Evolutionary conservation across 2,888 invertebrate species (phyloP), one percentile per base, ranked within the genome.

Genomic region (Poecilobothrus nobilitatus): DNA sequence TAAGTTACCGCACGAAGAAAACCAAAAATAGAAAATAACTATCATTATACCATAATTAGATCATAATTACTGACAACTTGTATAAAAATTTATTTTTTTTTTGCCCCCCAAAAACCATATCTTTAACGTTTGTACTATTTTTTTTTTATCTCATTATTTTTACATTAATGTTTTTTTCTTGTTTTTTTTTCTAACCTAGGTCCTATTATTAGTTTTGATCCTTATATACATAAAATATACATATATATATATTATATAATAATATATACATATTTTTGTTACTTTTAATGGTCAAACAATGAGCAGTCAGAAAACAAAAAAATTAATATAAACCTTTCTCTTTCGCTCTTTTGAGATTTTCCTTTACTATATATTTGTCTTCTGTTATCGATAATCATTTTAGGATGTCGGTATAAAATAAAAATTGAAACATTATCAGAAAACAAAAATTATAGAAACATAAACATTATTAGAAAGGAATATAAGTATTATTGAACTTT

Each of bases 21-120:
- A 37, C 27, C 2, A 27, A 27, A 18, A 53, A 18, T 18, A 53
- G 53, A 53, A 53, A 53, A 53, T 53, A 53, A 53, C 53, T 53
- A 53, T 53, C 53, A 53, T 53, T 53, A 53, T 53, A 53, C 53
- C 18, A 53, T 53, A 53, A 53, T 53, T 53, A 53, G 53, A 53
- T 53, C 53, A 53, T 53, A 53, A 53, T 53, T 53, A 53, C 53
- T 53, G 18, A 53, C 53, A 53, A 53, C 18, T 53, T 53, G 12
- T 53, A 53, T 53, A n/a, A 53, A 53, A 53, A 53, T 53, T 53
- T 53, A 53, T 53, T 53, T 9, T 18, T 18, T 53, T 53, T n/a
- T 41, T 3, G 7, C 9, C 41, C 41, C 27, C 27, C 27, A 27
- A 27, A 27, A 27, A 5, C 27, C 27, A 4, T 27, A 27, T 41